These are phyloP conservation scores for Villa cingulata DNA, from an alignment of 2,888 invertebrate species.

Conservation along the genomic window DNA sequence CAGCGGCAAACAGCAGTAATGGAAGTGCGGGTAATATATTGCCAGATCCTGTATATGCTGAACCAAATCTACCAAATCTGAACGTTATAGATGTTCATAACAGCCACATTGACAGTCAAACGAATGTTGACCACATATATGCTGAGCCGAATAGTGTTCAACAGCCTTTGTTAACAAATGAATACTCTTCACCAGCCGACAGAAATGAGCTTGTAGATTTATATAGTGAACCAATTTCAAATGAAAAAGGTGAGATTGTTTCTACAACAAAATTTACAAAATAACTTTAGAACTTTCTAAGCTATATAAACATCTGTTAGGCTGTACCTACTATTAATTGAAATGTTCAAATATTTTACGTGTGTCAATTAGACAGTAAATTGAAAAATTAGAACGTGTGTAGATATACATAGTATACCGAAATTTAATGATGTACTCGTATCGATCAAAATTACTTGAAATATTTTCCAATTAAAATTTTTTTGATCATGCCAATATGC, in stretches of 20 bases:
- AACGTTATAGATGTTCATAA: conserved; percentile 2
- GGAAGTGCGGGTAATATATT: neutral
- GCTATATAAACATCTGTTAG: no score
- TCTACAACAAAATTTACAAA: no score
- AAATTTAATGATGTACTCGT: no score
- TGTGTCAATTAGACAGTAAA: no score
- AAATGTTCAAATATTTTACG: no score
- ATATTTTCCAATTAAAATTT: no score
- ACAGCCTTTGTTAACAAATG: conserved; percentile 25
- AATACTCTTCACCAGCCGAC: conserved; percentile 28
- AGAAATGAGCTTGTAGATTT: conserved; percentile 19
- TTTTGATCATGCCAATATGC: no score
- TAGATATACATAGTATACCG: no score
- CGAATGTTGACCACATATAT: conserved; percentile 26
- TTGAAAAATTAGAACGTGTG: no score
- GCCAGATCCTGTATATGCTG: conserved; percentile 24
- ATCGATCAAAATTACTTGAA: no score
- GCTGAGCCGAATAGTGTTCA: conserved; percentile 26
- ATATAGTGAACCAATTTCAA: conserved; percentile 28
- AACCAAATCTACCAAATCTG: conserved; percentile 14
- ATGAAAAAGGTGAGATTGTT: conserved; percentile 28
- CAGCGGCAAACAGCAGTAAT: conserved; percentile 1
- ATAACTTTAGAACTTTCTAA: no score
- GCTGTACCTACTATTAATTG: no score
- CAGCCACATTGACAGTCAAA: conserved; percentile 8